Evolutionary conservation across 23 tunicate species (phyloP).

Genomic region (Ascidia mentula): DNA sequence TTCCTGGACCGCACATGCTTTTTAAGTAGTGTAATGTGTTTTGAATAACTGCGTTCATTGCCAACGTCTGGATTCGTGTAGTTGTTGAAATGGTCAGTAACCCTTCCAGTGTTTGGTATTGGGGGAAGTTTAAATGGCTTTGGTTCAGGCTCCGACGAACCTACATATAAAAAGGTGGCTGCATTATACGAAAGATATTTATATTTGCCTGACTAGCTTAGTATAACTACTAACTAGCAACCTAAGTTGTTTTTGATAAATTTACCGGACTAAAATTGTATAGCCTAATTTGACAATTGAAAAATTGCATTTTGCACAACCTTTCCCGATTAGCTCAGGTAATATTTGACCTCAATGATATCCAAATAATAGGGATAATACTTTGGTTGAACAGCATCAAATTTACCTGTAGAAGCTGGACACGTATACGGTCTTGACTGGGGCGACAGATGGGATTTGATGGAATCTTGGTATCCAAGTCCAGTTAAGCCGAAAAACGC

Average conservation of each 20-base stretch:
- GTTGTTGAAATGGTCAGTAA: slow-evolving; percentile 71
- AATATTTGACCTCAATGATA: too few species aligned
- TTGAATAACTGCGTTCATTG: slow-evolving; percentile 81
- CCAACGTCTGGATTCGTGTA: slow-evolving; percentile 78
- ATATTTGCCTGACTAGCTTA: too few species aligned
- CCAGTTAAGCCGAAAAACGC: slow-evolving; percentile 77
- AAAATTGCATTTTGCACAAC: too few species aligned
- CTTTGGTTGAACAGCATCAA: neutral
- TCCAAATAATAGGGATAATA: too few species aligned
- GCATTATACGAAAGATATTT: too few species aligned
- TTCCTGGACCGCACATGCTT: slow-evolving; percentile 72
- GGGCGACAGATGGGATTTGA: slow-evolving; percentile 34
- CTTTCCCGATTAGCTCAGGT: too few species aligned
- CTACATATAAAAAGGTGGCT: slow-evolving; percentile 13
- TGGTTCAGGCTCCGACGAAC: slow-evolving; percentile 56
- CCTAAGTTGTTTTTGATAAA: too few species aligned
- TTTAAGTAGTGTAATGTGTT: slow-evolving; percentile 73
- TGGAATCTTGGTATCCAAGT: slow-evolving; percentile 77
- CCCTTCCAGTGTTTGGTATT: slow-evolving; percentile 71
- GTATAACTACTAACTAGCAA: too few species aligned
- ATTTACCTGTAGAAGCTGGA: slow-evolving; percentile 39
- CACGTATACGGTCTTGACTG: slow-evolving; percentile 34
- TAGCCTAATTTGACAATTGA: too few species aligned
- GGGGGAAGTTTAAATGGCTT: slow-evolving; percentile 46
- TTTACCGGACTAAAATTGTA: too few species aligned